Conservation (phyloP, 2,888 invertebrate species). For the Sesia bembeciformis region DNA sequence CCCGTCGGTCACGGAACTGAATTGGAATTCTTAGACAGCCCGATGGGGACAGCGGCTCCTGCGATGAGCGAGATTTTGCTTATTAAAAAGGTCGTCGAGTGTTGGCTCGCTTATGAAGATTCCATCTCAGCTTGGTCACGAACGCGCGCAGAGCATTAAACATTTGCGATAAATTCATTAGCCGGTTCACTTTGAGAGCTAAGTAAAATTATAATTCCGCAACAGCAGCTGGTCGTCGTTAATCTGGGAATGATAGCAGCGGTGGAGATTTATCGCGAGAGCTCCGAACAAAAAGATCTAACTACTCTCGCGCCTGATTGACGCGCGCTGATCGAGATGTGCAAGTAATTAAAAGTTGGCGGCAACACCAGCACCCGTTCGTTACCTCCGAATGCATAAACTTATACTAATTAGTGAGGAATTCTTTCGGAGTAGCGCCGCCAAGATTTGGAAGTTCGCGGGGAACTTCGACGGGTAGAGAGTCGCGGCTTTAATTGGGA, state of each 20-base stretch:
- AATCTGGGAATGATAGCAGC: slow-evolving; percentile 30
- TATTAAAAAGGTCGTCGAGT: slow-evolving; percentile 25
- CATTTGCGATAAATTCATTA: slow-evolving; percentile 40
- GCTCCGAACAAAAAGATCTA: slow-evolving; percentile 24
- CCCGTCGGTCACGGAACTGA: slow-evolving; percentile 18
- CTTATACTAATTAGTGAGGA: slow-evolving; percentile 67
- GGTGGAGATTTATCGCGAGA: slow-evolving; percentile 12
- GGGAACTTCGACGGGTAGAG: slow-evolving; percentile 49
- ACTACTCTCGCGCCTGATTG: slow-evolving; percentile 30
- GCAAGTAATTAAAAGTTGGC: slow-evolving; percentile 62
- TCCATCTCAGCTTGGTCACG: slow-evolving; percentile 21
- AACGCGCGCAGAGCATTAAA: slow-evolving; percentile 12
- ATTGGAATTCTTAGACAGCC: slow-evolving; percentile 21
- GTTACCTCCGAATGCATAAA: slow-evolving; percentile 61
- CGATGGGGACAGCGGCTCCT: slow-evolving; percentile 10
- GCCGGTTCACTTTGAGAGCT: slow-evolving; percentile 17
- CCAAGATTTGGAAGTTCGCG: slow-evolving; percentile 58
- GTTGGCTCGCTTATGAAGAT: slow-evolving; percentile 23
- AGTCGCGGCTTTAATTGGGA: slow-evolving; percentile 70
- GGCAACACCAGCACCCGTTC: slow-evolving; percentile 26
- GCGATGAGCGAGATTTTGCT: slow-evolving; percentile 20
- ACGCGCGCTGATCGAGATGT: slow-evolving; percentile 28
- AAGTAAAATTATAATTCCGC: slow-evolving; percentile 41
- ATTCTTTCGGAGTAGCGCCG: slow-evolving; percentile 59
- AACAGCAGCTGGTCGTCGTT: slow-evolving; percentile 15